Evolutionary conservation across 2,888 invertebrate species (phyloP).

Genomic region (Xestobium rufovillosum): DNA sequence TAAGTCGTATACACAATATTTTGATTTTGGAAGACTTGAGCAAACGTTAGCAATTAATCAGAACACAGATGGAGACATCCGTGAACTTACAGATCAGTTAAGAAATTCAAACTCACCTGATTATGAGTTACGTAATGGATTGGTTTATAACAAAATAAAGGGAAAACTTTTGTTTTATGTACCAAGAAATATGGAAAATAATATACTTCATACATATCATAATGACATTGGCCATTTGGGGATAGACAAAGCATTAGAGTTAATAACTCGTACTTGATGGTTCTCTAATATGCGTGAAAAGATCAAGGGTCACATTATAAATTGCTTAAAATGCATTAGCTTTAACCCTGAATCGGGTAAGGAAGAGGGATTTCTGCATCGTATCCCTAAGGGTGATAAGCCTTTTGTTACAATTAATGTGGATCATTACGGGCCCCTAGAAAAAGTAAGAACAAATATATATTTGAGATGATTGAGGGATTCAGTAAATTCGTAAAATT

Average conservation of each 20-base stretch:
- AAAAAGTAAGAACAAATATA: conserved; percentile 17
- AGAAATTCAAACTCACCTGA: conserved; percentile 11
- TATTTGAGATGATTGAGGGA: conserved; percentile 27
- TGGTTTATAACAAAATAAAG: conserved; percentile 11
- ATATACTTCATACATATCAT: conserved; percentile 25
- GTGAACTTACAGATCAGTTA: conserved; percentile 16
- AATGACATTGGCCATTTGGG: conserved; percentile 30
- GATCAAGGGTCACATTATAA: conserved; percentile 22
- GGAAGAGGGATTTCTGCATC: conserved; percentile 25
- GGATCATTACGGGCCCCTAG: conserved; percentile 28
- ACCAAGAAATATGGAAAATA: conserved; percentile 16
- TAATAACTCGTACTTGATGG: conserved; percentile 27
- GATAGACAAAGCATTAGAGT: conserved; percentile 26
- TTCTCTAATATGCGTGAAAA: conserved; percentile 28
- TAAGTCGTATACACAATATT: conserved; percentile 20
- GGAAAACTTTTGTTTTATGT: conserved; percentile 13
- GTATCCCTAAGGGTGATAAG: conserved; percentile 24
- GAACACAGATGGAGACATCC: conserved; percentile 19
- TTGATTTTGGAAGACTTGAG: conserved; percentile 18
- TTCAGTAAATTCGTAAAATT: conserved; percentile 28
- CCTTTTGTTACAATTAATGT: conserved; percentile 27
- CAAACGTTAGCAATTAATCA: conserved; percentile 14
- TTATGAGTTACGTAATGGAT: conserved; percentile 11
- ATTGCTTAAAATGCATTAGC: conserved; percentile 28
- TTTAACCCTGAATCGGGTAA: conserved; percentile 22